phyloP scores from a whole-genome alignment of 2,797 vertebrate species.

The Lutjanus campechanus region DNA sequence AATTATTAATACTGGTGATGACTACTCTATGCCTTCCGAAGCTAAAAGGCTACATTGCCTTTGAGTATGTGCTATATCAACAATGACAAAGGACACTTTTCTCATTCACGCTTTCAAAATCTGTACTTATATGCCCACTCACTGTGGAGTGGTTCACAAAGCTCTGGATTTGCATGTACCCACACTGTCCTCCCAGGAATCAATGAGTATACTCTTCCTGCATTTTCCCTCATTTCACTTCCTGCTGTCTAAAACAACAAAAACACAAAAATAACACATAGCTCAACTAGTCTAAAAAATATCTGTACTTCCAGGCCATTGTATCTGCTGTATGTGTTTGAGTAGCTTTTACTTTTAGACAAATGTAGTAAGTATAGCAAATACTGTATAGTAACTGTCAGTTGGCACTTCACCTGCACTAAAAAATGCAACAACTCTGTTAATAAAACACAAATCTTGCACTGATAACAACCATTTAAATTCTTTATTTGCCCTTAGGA shows the following conservation, averaged over 20 bases:
- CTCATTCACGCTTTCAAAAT: not conserved
- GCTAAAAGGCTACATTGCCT: not conserved
- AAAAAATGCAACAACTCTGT: not conserved
- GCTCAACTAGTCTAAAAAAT: not conserved
- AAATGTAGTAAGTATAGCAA: not conserved
- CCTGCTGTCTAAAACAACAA: not conserved
- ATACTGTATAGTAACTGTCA: not conserved
- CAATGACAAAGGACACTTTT: constrained; percentile 4
- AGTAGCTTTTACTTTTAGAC: not conserved
- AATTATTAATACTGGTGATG: not conserved
- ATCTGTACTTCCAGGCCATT: not conserved
- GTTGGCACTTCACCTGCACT: not conserved
- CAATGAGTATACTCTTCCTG: not conserved
- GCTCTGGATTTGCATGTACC: not conserved
- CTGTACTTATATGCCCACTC: not conserved
- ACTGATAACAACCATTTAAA: not conserved
- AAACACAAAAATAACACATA: not conserved
- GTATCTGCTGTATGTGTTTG: not conserved
- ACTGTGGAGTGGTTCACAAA: not conserved
- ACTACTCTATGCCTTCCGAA: not conserved
- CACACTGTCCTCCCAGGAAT: not conserved
- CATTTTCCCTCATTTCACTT: not conserved
- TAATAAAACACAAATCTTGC: not conserved
- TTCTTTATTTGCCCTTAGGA: not conserved
- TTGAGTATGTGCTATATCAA: not conserved